Evolutionary conservation across 1,140 invertebrate genomes (phyloP).

Genomic region (Aphelenchoides besseyi): DNA sequence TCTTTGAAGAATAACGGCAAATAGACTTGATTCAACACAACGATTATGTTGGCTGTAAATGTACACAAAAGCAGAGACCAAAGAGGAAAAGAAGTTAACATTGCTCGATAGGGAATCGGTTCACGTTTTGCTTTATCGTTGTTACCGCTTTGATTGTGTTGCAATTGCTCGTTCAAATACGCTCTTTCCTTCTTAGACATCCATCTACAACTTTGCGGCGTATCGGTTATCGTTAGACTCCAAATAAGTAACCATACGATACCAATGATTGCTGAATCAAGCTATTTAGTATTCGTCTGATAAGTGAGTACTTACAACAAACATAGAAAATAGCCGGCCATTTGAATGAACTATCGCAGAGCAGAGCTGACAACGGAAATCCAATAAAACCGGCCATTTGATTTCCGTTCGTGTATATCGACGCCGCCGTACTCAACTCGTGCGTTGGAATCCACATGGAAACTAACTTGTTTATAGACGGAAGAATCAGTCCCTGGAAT

Average conservation of each 20-base stretch:
- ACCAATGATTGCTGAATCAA: constrained; percentile 39
- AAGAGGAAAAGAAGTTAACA: constrained; percentile 36
- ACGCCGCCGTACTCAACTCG: constrained; percentile 46
- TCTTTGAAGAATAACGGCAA: constrained; percentile 48
- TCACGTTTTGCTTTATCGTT: background rate
- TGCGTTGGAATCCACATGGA: constrained; percentile 44
- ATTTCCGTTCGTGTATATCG: constrained; percentile 49
- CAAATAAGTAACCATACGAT: constrained; percentile 39
- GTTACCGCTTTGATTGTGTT: background rate
- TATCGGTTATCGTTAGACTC: constrained; percentile 33
- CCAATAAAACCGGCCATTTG: constrained; percentile 36
- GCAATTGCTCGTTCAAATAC: constrained; percentile 34
- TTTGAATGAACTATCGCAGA: constrained; percentile 39
- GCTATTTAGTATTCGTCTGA: background rate
- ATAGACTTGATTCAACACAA: constrained; percentile 45
- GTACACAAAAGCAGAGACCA: constrained; percentile 40
- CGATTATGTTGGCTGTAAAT: constrained; percentile 42
- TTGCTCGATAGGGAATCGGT: constrained; percentile 28
- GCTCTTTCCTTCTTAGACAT: constrained; percentile 34
- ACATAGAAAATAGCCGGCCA: constrained; percentile 50
- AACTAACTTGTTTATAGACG: constrained; percentile 46
- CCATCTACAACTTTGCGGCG: constrained; percentile 35
- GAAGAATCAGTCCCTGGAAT: constrained; percentile 46
- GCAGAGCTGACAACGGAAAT: constrained; percentile 32
- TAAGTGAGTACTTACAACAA: constrained; percentile 32